These are phyloP conservation scores for Meles meles DNA, from an alignment of 2,113 vertebrate genomes.

Conservation along the genomic window DNA sequence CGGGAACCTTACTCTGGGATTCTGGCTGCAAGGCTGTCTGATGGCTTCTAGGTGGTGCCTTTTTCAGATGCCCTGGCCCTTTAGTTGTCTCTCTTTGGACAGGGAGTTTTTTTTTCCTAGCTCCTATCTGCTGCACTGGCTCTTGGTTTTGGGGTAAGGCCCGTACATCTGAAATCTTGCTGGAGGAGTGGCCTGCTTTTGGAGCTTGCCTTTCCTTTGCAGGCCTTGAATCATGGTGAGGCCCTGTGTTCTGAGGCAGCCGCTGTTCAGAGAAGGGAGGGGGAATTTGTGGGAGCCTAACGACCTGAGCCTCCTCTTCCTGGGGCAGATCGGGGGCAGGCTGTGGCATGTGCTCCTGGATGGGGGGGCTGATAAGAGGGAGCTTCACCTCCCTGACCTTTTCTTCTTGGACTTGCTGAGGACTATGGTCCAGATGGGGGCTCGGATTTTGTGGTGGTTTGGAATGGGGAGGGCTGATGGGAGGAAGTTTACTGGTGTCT, in stretches of 20 bases:
- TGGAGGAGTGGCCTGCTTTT: neutral
- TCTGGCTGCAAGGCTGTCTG: neutral
- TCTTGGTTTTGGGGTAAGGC: neutral
- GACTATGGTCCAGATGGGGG: neutral
- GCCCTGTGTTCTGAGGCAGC: accelerated
- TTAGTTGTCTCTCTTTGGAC: neutral
- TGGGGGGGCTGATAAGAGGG: constrained; percentile 1
- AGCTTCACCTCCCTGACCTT: constrained; percentile 54
- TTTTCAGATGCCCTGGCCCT: neutral
- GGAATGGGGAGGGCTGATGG: constrained; percentile 28
- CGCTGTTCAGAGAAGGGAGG: neutral
- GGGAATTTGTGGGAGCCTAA: constrained; percentile 44
- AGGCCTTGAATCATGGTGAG: neutral
- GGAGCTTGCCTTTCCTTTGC: neutral
- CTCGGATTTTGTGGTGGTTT: neutral
- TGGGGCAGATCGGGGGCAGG: accelerated
- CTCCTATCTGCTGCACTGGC: neutral
- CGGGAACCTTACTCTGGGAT: neutral
- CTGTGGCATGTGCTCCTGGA: neutral
- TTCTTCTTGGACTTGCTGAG: constrained; percentile 24
- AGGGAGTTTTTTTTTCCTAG: constrained; percentile 27
- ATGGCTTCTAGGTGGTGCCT: accelerated
- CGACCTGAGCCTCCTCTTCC: neutral
- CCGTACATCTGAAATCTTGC: neutral
- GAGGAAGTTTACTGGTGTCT: constrained; percentile 58